Base-by-base conservation (phyloP, 2,888 invertebrate genomes). In the Laothoe populi region DNA sequence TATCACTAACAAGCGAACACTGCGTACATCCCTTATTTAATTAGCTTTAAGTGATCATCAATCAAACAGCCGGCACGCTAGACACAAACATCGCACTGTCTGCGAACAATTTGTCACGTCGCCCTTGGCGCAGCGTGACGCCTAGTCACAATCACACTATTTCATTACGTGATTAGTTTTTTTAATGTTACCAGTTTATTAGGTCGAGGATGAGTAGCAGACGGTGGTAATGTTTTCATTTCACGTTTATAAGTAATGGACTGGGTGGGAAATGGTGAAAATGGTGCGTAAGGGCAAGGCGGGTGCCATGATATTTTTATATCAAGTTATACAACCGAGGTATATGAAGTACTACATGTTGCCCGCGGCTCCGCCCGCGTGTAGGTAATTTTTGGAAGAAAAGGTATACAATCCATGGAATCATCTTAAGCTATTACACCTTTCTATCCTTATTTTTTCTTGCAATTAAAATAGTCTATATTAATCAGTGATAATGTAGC, bases 1-100 rank as follows among this genome's bases (percentile, higher is more conserved):
- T 53, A 31, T 53, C 31, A 53, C 53, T 53, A 53, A 53, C 53
- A 53, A 53, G 53, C 53, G 46, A 4, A 21, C 44, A 31, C 26
- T 11, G 59, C 35, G 44, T 13, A 65, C 64, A 67, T 69, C 70
- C 70, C 70, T 71, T 72, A 74, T 70, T 70, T 76, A 76, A 76
- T 76, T 76, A 75, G 67, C 66, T 64, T 66, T 72, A 72, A 75
- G 71, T 74, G 75, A 70, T 72, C 70, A 77, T 75, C 72, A 70
- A 74, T 77, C 76, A 75, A 65, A 63, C 57, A 10, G 59, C 38
- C 13, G 19, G 42, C 58, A 61, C 49, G 63, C 46, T 62, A 48
- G 65, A 65, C 69, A 69, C 60, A 68, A 71, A 68, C 68, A 69
- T 60, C 58, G 57, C 45, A 35, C 45, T 64, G 62, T 42, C 24